Evolutionary conservation across 2,888 invertebrate genomes (phyloP), one percentile per base, ranked within the genome.

Genomic region (Polietes domitor): DNA sequence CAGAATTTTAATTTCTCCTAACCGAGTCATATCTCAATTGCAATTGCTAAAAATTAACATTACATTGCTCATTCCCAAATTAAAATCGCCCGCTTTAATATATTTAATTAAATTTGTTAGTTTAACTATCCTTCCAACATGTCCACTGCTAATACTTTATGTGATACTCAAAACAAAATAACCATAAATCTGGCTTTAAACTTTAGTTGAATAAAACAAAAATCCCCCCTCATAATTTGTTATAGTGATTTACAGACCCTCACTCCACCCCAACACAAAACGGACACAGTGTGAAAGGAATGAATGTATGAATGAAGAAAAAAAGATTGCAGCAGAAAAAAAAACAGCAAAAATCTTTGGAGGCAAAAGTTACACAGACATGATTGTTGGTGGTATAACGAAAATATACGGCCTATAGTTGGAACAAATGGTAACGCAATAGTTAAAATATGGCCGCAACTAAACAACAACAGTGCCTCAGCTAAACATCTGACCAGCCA

Each of bases 211-310:
- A 68, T 19, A 68, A 79, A 74, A 71, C 58, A 61, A 70, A 81
- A 75, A 63, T 61, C 37, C 7, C 37, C 55, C 47, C 68, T 78
- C 78, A 73, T 76, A 72, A 73, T 78, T 73, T 65, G 47, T 78
- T 72, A 43, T 73, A 68, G 72, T 78, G 76, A 84, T 81, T 84
- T 81, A 78, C 81, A 76, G 50, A 32, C 74, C 65, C n/a, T n/a
- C n/a, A n/a, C n/a, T n/a, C n/a, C n/a, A n/a, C n/a, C n/a, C n/a
- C n/a, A n/a, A n/a, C n/a, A n/a, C n/a, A 61, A 73, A 73, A 68
- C 5, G 24, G 47, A 71, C 70, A 80, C n/a, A 12, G 63, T 71
- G 47, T 37, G 76, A 43, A 65, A 21, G 41, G 43, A 55, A n/a
- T n/a, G n/a, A n/a, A n/a, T n/a, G 41, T 32, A 55, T 75, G 19